Base-by-base conservation (phyloP, 2,113 vertebrate species). In the Bufo bufo region DNA sequence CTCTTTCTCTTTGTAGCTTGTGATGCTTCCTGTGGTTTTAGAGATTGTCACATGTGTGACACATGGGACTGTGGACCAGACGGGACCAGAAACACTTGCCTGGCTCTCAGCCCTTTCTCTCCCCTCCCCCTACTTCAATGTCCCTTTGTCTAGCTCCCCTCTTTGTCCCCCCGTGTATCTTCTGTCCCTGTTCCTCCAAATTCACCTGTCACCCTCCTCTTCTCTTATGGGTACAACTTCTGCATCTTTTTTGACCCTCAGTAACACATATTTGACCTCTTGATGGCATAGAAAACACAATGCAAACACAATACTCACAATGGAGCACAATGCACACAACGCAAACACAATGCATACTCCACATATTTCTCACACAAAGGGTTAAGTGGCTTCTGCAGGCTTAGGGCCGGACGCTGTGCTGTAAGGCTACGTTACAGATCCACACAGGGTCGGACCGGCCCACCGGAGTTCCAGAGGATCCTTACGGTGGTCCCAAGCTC, bases 21-120 rank as follows among this genome's bases (percentile, higher is more conserved):
- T 61, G 23, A 56, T 77, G 69, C 80, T 84, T 63, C 61, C 58
- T 66, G 82, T 63, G 61, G 72, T 84, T 77, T 89, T 11, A 77
- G 33, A 84, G 59, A 65, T 65, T 88, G 87, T 84, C 81, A 89
- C 81, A 84, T 78, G 72, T 71, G 59, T 63, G 47, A 82, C 66
- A 89, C 82, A 88, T 49, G 72, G 82, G 72, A 89, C 72, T 45
- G 59, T 77, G 87, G 80, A 72, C 58, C 87, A 89, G 82, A 84
- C 59, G 52, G 56, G 49, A 56, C 82, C 56, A 63, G 86, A 52
- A 82, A 82, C 82, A 75, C 54, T 45, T 9, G n/a, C 33, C 14
- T 14, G 43, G 45, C n/a, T 23, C 63, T 66, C 6, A 66, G 23
- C 5, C 71, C 43, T 59, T 74, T 84, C 71, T 13, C 56, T 78